phyloP scores from a whole-genome alignment of 2,888 invertebrate species.

The Acanthopleura granulata region DNA sequence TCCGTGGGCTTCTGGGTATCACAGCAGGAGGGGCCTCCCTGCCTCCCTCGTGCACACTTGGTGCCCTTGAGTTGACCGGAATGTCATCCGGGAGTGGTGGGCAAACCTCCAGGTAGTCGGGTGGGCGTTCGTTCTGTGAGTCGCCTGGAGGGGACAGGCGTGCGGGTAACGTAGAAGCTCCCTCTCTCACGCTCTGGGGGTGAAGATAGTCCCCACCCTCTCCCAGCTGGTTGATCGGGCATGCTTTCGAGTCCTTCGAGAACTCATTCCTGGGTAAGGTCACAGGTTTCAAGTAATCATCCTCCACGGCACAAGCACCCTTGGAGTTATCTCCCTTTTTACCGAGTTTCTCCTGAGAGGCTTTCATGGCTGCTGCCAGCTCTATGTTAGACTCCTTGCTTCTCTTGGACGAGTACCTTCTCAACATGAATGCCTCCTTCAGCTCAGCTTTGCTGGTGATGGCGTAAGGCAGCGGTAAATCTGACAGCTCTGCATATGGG shows the following conservation, averaged over 20 bases:
- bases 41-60: background rate
- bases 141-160: background rate
- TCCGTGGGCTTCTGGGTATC: background rate
- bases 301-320: background rate
- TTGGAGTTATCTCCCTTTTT: background rate
- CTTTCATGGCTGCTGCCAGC: conserved; percentile 9
- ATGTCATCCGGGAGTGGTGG: background rate
- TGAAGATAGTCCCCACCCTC: conserved; percentile 1
- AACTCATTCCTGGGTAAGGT: background rate
- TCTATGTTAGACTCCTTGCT: conserved; percentile 12
- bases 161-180: background rate
- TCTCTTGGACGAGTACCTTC: conserved; percentile 4
- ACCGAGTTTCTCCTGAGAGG: background rate
- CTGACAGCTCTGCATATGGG: background rate
- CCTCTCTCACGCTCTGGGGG: background rate
- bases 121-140: background rate
- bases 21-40: background rate
- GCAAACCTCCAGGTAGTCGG: conserved; percentile 11
- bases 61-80: background rate
- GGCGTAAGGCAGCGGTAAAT: conserved; percentile 5
- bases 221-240: background rate
- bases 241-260: background rate
- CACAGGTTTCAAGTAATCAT: conserved; percentile 19
- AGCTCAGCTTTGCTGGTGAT: background rate
- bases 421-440: background rate